Evolutionary conservation across 1,140 invertebrate species (phyloP), one percentile per base, ranked within the genome.

Genomic region (Cydia splendana): DNA sequence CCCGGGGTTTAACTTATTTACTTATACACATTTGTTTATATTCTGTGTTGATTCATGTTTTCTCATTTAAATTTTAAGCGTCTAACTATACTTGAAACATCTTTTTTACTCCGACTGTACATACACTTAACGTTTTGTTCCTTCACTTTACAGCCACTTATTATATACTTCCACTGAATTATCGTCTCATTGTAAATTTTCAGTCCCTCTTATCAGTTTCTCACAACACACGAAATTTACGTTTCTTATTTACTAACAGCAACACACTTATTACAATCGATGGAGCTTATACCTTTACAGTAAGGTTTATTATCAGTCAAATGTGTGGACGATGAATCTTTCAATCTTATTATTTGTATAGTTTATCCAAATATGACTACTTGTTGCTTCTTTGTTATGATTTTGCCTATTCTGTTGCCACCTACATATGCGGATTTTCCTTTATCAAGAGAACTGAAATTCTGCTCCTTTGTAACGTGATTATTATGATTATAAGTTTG

Each of bases 151-250:
- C 30, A 71, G 30, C 67, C 67, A 71, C 67, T 71, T 71, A 71
- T 71, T 71, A 38, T 71, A 71, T 71, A 71, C 67, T 81, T 78
- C 78, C 74, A 82, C 78, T 34, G 67, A 78, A 86, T 88, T 88
- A 87, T 84, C 78, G 20, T 9, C 65, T 42, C 30, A 78, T 81
- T 83, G 83, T 83, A 88, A 88, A 84, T 82, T 67, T 69, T 82
- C 77, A 77, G 76, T 71, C 38, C 34, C 75, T 77, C 79, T 34
- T 77, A 80, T 78, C 78, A 62, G 57, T 62, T 73, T 79, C 84
- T 84, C 81, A 79, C 81, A 48, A 67, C 38, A 7, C 20, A 73
- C 78, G 75, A 76, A 79, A 82, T 84, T 85, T 51, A 78, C 67
- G 67, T 71, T 45, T 69, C 65, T 69, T 69, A 34, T 69, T 69